phyloP scores from a whole-genome alignment of 2,113 vertebrate genomes.

The Polyodon spathula region DNA sequence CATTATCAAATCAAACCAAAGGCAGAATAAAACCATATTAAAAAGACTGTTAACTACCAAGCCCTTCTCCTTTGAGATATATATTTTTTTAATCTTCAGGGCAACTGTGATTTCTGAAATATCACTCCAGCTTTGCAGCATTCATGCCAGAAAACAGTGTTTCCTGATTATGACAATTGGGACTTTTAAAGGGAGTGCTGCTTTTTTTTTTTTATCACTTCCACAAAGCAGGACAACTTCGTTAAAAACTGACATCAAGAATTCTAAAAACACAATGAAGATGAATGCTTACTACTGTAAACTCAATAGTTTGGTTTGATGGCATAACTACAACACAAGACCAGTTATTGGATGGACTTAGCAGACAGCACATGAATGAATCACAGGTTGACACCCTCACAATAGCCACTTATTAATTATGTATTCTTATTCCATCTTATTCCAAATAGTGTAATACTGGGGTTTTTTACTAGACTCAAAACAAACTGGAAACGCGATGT shows the following conservation, averaged over 20 bases:
- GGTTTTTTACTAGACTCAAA: too few species aligned
- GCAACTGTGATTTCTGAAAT: conserved; percentile 58
- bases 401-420: too few species aligned
- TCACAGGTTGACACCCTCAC: conserved; percentile 39
- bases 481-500: too few species aligned
- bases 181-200: conserved; percentile 40
- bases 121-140: conserved; percentile 53
- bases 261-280: conserved; percentile 60
- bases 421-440: too few species aligned
- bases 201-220: conserved; percentile 52
- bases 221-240: conserved; percentile 55
- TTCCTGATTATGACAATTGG: conserved; percentile 58
- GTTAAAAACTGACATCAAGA: conserved; percentile 53
- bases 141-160: conserved; percentile 57
- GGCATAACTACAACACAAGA: conserved; percentile 65
- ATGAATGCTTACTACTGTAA: conserved; percentile 45
- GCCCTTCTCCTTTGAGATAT: conserved; percentile 36
- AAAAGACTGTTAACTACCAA: conserved; percentile 20
- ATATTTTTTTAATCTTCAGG: conserved; percentile 36
- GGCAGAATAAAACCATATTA: conserved; percentile 16
- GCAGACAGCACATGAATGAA: conserved; percentile 54
- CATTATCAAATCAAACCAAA: conserved; percentile 21
- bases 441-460: too few species aligned
- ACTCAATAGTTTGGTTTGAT: conserved; percentile 58
- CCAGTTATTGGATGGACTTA: conserved; percentile 57